phyloP scores from a whole-genome alignment of 1,140 invertebrate species.

The Drosophila kepulauana region DNA sequence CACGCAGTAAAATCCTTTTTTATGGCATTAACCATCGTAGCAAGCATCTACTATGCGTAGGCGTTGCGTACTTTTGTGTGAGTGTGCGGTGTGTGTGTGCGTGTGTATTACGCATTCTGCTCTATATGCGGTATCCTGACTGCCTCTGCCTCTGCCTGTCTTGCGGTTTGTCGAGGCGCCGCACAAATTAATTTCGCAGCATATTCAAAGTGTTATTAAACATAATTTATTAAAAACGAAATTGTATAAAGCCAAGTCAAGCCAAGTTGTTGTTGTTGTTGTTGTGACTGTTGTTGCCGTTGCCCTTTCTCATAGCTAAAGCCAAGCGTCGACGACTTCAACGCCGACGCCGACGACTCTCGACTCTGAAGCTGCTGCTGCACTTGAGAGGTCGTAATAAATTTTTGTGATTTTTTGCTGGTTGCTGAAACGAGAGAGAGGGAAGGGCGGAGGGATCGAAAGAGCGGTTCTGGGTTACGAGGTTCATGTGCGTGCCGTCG shows the following conservation, averaged over 20 bases:
- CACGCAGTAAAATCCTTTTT: constrained; percentile 81
- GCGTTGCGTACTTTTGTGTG: background rate
- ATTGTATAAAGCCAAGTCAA: constrained; percentile 72
- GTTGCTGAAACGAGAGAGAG: too few relatives aligned
- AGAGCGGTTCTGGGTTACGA: constrained; percentile 39
- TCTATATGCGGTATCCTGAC: constrained; percentile 8
- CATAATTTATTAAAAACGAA: constrained; percentile 84
- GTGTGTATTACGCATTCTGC: constrained; percentile 24
- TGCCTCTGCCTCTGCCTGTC: constrained; percentile 16
- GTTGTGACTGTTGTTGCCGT: constrained; percentile 2
- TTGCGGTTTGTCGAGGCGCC: constrained; percentile 49
- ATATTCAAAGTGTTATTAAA: constrained; percentile 84
- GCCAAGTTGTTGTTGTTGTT: too few relatives aligned
- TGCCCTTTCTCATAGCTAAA: background rate
- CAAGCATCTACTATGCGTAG: constrained; percentile 22
- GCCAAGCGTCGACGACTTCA: background rate
- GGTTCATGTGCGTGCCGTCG: constrained; percentile 67
- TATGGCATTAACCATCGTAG: constrained; percentile 69
- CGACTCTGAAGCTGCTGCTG: constrained; percentile 24
- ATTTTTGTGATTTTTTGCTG: constrained; percentile 71
- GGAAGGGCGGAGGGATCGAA: background rate
- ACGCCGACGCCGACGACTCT: constrained; percentile 1
- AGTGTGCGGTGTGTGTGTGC: constrained; percentile 5
- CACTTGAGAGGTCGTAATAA: constrained; percentile 64
- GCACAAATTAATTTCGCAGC: constrained; percentile 82